Conservation (phyloP, 2,888 invertebrate species). For the Rhyacophila evoluta region DNA sequence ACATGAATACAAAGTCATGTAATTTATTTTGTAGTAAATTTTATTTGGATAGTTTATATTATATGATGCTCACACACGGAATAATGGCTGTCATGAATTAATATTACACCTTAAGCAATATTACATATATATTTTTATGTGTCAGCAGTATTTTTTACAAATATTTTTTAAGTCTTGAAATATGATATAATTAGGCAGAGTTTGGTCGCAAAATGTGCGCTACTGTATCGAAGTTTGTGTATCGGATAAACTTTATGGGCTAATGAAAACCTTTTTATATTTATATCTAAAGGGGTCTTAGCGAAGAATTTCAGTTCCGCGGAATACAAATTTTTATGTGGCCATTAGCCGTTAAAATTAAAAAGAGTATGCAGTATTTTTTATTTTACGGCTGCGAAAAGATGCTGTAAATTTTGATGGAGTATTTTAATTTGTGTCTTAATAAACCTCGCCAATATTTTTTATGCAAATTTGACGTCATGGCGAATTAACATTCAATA, state of each 20-base stretch:
- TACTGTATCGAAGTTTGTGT: neutral
- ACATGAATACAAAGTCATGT: too few species aligned
- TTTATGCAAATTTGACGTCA: neutral
- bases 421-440: neutral
- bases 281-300: slow-evolving; percentile 7
- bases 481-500: neutral
- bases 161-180: too few species aligned
- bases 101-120: too few species aligned
- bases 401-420: neutral
- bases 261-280: slow-evolving; percentile 22
- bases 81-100: too few species aligned
- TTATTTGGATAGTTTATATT: too few species aligned
- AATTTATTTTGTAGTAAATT: too few species aligned
- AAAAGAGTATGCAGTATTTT: slow-evolving; percentile 15
- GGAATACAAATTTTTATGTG: neutral
- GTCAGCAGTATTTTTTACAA: too few species aligned
- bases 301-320: neutral
- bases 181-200: too few species aligned
- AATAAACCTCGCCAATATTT: neutral
- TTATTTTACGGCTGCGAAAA: neutral
- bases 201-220: too few species aligned
- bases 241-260: slow-evolving; percentile 8
- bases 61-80: too few species aligned
- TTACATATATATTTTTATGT: too few species aligned
- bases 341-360: slow-evolving; percentile 19